A percentile compares a stretch with the other conserved stretches of the same genome.
Conservation (phyloP, 2,888 invertebrate genomes). For the Diaprepes abbreviatus region DNA sequence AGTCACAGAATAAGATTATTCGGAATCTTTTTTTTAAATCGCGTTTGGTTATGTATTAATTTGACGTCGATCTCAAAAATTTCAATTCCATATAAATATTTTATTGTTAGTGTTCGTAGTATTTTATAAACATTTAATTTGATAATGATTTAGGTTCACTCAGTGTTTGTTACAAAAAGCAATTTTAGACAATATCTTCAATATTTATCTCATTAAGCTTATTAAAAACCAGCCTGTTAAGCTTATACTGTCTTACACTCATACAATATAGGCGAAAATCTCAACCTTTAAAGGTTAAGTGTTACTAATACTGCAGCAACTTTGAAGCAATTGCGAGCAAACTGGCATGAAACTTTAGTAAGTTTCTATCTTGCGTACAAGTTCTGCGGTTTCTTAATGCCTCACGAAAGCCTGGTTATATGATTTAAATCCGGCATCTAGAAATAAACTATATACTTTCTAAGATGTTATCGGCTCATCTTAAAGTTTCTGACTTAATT, state of each 20-base stretch:
- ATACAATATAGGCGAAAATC: slow-evolving; percentile 7
- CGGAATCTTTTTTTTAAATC: no score
- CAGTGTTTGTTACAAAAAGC: no score
- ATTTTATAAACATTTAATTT: no score
- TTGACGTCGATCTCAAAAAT: no score
- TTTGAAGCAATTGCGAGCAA: slow-evolving; percentile 58
- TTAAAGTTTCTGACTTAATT: slow-evolving; percentile 40
- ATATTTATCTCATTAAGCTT: no score
- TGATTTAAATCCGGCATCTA: slow-evolving; percentile 38
- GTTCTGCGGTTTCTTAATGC: slow-evolving; percentile 66
- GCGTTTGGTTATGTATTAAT: no score
- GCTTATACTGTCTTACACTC: neutral
- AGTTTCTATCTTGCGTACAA: slow-evolving; percentile 64
- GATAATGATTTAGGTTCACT: no score
- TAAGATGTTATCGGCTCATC: slow-evolving; percentile 42
- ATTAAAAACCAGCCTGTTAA: no score
- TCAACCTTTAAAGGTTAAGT: slow-evolving; percentile 53
- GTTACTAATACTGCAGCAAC: slow-evolving; percentile 57
- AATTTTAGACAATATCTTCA: no score
- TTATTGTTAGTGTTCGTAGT: no score
- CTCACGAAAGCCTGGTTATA: slow-evolving; percentile 52
- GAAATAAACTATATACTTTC: slow-evolving; percentile 28
- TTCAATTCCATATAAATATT: no score
- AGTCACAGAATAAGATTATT: no score
- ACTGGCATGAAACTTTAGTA: slow-evolving; percentile 62